Conservation (phyloP, 2,888 invertebrate genomes). For the Parelbella ahira region DNA sequence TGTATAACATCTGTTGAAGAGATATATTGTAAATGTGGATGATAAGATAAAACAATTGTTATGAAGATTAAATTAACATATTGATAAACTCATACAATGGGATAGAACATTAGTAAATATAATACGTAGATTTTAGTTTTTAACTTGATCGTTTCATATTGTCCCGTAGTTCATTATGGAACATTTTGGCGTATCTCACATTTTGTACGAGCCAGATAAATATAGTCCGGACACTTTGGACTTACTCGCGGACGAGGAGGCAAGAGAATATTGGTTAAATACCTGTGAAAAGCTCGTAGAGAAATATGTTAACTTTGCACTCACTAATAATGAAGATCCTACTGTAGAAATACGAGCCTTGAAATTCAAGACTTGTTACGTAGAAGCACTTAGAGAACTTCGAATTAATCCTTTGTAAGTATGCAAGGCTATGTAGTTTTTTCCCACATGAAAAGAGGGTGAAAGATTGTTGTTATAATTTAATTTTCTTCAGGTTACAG, state of each 20-base stretch:
- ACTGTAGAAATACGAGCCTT: slow-evolving; percentile 89
- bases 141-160: slow-evolving; percentile 25
- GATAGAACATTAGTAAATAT: slow-evolving; percentile 49
- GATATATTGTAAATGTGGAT: slow-evolving; percentile 32
- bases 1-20: slow-evolving; percentile 21
- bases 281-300: slow-evolving; percentile 93
- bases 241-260: slow-evolving; percentile 90
- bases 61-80: slow-evolving; percentile 48
- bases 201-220: slow-evolving; percentile 87
- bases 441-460: too few species aligned
- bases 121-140: slow-evolving; percentile 35
- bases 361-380: slow-evolving; percentile 90
- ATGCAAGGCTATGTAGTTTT: not conserved
- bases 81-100: slow-evolving; percentile 61
- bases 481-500: not conserved
- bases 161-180: slow-evolving; percentile 54
- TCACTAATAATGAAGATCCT: slow-evolving; percentile 86
- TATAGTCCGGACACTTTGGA: slow-evolving; percentile 97
- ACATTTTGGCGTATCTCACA: slow-evolving; percentile 68
- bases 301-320: slow-evolving; percentile 91
- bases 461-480: not conserved
- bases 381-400: slow-evolving; percentile 87
- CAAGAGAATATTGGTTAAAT: slow-evolving; percentile 94
- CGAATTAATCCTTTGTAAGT: slow-evolving; percentile 90
- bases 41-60: slow-evolving; percentile 50